Evolutionary conservation across 2,113 vertebrate genomes (phyloP).

Genomic region (Climacteris rufus): DNA sequence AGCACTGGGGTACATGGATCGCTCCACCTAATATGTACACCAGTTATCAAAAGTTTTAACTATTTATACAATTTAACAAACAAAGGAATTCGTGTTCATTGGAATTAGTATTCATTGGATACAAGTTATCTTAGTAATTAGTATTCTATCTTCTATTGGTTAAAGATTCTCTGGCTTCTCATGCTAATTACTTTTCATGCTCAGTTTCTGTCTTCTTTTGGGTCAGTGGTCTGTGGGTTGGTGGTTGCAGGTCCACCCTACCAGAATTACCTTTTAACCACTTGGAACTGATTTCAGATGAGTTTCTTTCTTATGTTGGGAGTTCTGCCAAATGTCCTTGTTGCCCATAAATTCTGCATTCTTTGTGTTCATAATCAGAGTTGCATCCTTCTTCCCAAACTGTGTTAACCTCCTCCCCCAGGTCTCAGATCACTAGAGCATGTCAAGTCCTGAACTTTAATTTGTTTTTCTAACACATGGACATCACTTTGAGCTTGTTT

Average conservation of each 20-base stretch:
- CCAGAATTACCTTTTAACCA: not conserved
- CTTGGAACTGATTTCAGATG: not conserved
- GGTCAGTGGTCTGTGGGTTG: not conserved
- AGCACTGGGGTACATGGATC: not conserved
- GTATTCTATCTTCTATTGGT: not conserved
- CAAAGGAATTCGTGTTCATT: not conserved
- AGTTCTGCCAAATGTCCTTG: not conserved
- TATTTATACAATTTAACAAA: not conserved
- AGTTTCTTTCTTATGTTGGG: not conserved
- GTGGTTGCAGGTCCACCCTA: not conserved
- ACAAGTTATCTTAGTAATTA: not conserved
- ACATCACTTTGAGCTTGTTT: not conserved
- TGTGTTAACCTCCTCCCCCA: not conserved
- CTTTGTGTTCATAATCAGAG: not conserved
- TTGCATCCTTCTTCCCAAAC: not conserved
- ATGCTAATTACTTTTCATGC: not conserved
- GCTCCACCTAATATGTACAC: too few relatives aligned
- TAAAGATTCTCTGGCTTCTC: not conserved
- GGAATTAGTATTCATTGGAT: not conserved
- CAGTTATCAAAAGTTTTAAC: not conserved
- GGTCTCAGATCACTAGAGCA: not conserved
- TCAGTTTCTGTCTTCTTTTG: not conserved
- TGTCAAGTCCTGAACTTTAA: not conserved
- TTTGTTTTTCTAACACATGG: not conserved
- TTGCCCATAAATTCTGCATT: not conserved